Base-by-base conservation (phyloP, 2,113 vertebrate genomes). In the Suricata suricatta region DNA sequence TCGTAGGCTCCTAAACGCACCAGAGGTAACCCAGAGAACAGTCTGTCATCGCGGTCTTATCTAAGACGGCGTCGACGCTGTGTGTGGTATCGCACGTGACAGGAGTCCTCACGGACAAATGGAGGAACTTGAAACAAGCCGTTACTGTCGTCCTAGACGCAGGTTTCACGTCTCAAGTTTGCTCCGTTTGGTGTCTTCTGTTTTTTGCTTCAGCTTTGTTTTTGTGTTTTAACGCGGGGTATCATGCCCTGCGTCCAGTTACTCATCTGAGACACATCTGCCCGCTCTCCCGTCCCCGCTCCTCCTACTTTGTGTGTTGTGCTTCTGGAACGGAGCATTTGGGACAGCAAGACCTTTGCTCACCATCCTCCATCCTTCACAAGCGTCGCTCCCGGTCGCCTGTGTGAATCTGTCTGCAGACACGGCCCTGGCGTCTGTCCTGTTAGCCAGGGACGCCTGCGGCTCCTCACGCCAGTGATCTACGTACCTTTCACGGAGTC, bases 41-140 rank as follows among this genome's bases (percentile, higher is more conserved):
- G 83, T 60, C 74, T 90, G 97, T 96, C 95, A n/a, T 66, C 93
- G 88, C 19, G 0, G 92, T 47, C 87, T 71, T 94, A 82, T 81
- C 96, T 88, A 4, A 93, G 90, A 71, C 79, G 44, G 17, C 71
- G 1, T 19, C 71, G 94, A n/a, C 84, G 6, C 57, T 66, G 38
- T 10, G 33, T 31, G 1, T 33, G 72, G 81, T 74, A 3, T 68
- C 31, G 92, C 35, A 13, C 16, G 66, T 41, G 91, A 93, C 85
- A 63, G n/a, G 85, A 64, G 25, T 68, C 71, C 27, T 52, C 90
- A 47, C 66, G 87, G 80, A 96, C 92, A 64, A 60, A 80, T 27
- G 79, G 52, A 87, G 57, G 81, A 17, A 63, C 44, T 25, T 66
- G 50, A 15, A 80, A 1, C 33, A 19, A 86, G 68, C 88, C 35